Conservation (phyloP, 2,888 invertebrate species). For the Parelbella ahira region DNA sequence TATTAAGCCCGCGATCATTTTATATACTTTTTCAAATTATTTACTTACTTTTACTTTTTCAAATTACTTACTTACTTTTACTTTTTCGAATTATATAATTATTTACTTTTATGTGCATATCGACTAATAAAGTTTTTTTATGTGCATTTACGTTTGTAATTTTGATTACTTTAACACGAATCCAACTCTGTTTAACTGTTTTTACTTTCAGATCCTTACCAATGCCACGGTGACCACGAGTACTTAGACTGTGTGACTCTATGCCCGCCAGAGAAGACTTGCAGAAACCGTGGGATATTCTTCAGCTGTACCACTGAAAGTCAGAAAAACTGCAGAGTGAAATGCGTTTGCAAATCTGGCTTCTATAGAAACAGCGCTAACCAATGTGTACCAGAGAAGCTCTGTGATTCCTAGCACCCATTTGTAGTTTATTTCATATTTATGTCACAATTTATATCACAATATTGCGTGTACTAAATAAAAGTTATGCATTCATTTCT, state of each 20-base stretch:
- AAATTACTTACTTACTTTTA: too few species aligned
- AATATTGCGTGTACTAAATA: too few species aligned
- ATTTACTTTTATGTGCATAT: too few species aligned
- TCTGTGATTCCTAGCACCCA: not conserved
- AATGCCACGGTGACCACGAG: constrained; percentile 36
- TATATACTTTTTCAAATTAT: too few species aligned
- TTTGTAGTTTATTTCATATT: not conserved
- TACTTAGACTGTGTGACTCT: constrained; percentile 32
- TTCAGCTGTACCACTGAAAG: constrained; percentile 31
- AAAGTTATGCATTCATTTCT: not conserved
- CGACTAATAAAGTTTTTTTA: too few species aligned
- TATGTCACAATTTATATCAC: too few species aligned
- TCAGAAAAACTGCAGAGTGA: constrained; percentile 34
- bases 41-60: too few species aligned
- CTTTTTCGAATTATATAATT: too few species aligned
- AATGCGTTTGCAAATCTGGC: constrained; percentile 42
- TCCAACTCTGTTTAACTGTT: too few species aligned
- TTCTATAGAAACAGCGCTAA: constrained; percentile 36
- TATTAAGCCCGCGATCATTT: too few species aligned
- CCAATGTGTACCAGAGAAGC: not conserved
- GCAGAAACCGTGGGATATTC: constrained; percentile 35
- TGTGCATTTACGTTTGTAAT: too few species aligned
- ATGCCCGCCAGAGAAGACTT: constrained; percentile 42
- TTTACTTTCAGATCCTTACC: constrained; percentile 30
- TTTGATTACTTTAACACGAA: too few species aligned